phyloP scores from a whole-genome alignment of 2,113 vertebrate genomes.

The Gasterosteus nipponicus region DNA sequence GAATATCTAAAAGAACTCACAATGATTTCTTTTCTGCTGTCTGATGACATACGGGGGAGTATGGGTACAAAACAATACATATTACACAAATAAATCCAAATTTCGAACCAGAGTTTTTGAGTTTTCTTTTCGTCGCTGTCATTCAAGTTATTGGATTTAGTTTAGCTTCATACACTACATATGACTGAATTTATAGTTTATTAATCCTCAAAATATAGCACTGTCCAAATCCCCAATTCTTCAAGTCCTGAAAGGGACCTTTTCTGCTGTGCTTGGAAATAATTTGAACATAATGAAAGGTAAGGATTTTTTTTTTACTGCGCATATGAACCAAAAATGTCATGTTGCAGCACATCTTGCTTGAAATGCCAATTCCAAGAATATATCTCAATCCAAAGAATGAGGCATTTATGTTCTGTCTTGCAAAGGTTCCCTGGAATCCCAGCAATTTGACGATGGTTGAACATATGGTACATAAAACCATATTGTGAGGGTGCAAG shows the following conservation, averaged over 20 bases:
- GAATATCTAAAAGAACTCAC: background rate
- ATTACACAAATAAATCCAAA: slow-evolving; percentile 1
- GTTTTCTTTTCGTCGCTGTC: background rate
- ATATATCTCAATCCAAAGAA: background rate
- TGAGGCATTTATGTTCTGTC: background rate
- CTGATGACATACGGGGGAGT: background rate
- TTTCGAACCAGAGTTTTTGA: background rate
- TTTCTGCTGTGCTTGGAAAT: too few species aligned
- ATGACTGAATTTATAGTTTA: slow-evolving; percentile 15
- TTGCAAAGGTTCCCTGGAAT: background rate
- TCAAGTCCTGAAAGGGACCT: too few species aligned
- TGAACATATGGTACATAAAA: background rate
- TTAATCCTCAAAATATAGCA: background rate
- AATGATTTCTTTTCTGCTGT: background rate
- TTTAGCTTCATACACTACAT: background rate
- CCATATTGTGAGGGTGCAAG: background rate
- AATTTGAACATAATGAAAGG: background rate
- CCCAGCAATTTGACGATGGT: background rate
- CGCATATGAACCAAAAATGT: background rate
- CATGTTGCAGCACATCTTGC: background rate
- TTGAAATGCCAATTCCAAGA: background rate
- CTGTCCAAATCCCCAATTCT: too few species aligned
- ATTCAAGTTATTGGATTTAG: background rate
- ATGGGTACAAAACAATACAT: background rate
- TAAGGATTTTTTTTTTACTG: background rate